Evolutionary conservation across 2,797 vertebrate species (phyloP).

Genomic region (Argentina silus): DNA sequence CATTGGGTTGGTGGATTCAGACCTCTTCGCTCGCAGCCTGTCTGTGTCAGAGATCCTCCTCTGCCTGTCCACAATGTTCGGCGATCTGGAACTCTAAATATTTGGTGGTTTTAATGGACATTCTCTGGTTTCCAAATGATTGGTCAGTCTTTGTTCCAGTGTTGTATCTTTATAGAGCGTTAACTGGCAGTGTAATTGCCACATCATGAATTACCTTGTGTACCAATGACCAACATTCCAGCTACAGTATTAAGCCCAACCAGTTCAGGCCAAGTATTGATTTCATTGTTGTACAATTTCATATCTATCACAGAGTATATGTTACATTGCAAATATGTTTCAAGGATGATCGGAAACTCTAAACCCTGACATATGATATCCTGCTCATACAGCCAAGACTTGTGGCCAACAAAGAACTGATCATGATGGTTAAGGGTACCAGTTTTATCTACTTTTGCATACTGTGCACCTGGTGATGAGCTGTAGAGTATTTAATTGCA

Average conservation of each 20-base stretch:
- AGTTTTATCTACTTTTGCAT: background rate
- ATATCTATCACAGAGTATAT: background rate
- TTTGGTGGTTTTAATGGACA: background rate
- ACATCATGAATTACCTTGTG: no score
- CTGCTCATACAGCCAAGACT: background rate
- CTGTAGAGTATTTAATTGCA: background rate
- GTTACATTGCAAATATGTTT: background rate
- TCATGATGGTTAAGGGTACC: background rate
- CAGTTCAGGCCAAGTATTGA: no score
- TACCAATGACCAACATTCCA: no score
- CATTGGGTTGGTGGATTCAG: constrained; percentile 10
- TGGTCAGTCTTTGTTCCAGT: constrained; percentile 24
- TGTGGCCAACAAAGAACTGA: background rate
- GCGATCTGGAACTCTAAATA: background rate
- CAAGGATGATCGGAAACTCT: background rate
- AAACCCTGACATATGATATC: background rate
- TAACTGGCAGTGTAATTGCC: no score
- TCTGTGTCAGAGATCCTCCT: constrained; percentile 19
- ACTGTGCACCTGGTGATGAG: background rate
- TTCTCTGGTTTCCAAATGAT: background rate
- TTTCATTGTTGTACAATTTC: background rate
- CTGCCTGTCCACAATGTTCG: constrained; percentile 20
- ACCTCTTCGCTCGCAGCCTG: constrained; percentile 29
- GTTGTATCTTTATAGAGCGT: no score
- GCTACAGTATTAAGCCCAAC: no score